phyloP scores from a whole-genome alignment of 1,140 invertebrate genomes.

The Geopemphigus sp. region DNA sequence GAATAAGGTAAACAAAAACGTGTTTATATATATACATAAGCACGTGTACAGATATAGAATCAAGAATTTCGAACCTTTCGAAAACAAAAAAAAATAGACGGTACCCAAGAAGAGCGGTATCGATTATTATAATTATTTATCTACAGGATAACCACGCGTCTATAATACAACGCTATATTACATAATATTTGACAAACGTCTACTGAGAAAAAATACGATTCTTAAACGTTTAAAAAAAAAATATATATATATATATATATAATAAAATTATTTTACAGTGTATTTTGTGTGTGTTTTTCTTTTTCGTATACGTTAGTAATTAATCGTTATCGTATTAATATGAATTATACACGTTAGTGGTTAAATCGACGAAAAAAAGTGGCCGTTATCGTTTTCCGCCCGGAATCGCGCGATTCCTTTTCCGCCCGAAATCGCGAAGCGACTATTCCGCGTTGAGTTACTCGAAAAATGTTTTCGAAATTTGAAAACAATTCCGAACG shows the following conservation, averaged over 20 bases:
- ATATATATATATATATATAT: no score
- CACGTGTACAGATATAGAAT: constrained; percentile 51
- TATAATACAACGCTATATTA: constrained; percentile 8
- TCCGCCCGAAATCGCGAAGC: no score
- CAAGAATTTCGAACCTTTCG: constrained; percentile 28
- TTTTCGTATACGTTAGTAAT: not conserved
- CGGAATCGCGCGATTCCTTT: no score
- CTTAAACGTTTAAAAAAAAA: no score
- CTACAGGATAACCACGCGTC: not conserved
- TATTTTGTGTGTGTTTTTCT: not conserved
- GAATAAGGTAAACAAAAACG: constrained; percentile 57
- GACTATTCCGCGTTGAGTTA: no score
- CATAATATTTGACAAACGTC: not conserved
- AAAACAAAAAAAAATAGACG: not conserved
- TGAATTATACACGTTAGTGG: not conserved
- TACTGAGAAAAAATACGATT: not conserved
- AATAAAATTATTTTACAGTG: not conserved
- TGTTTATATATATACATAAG: not conserved
- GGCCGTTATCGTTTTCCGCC: no score
- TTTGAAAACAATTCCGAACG: no score
- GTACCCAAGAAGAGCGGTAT: constrained; percentile 18
- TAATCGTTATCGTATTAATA: not conserved
- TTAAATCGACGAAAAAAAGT: not conserved
- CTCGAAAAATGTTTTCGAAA: no score
- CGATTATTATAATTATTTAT: not conserved